Percentiles rank a stretch among this genome's conserved stretches.
phyloP scores from a whole-genome alignment of 2,113 vertebrate genomes.

The Rana temporaria region DNA sequence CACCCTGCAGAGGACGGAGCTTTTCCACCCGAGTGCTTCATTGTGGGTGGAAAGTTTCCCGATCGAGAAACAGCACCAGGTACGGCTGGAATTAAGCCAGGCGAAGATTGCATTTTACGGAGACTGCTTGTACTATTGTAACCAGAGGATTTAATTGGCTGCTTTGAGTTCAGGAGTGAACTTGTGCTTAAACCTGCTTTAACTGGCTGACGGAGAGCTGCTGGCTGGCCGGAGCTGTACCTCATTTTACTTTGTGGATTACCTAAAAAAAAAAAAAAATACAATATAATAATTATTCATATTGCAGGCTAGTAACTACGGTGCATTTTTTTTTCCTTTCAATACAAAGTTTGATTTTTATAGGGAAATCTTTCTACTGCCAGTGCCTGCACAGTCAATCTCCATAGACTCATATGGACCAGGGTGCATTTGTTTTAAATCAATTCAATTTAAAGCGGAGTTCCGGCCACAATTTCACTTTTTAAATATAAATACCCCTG shows the following conservation, averaged over 20 bases:
- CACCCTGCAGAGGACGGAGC: constrained; percentile 59
- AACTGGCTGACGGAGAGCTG: constrained; percentile 72
- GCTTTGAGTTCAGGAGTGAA: constrained; percentile 72
- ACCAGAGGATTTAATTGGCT: constrained; percentile 74
- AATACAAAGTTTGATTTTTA: too few species aligned
- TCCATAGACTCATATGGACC: too few species aligned
- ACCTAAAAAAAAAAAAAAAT: constrained; percentile 65
- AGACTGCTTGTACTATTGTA: constrained; percentile 59
- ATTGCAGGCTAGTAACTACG: too few species aligned
- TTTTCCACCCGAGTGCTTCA: constrained; percentile 67
- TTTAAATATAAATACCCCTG: too few species aligned
- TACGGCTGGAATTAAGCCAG: constrained; percentile 65
- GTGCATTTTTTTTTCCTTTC: too few species aligned
- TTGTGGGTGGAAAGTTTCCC: constrained; percentile 54
- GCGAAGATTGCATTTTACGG: constrained; percentile 72
- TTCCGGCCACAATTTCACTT: too few species aligned
- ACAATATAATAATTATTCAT: too few species aligned
- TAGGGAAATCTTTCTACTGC: too few species aligned
- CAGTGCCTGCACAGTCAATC: too few species aligned
- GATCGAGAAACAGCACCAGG: constrained; percentile 64
- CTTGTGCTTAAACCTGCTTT: constrained; percentile 75
- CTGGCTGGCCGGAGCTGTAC: constrained; percentile 73
- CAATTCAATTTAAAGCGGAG: too few species aligned
- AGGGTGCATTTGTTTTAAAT: too few species aligned
- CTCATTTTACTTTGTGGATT: constrained; percentile 77